Evolutionary conservation across 2,888 invertebrate species (phyloP), one percentile per base, ranked within the genome.

Genomic region (Ptycholaimellus sp.): DNA sequence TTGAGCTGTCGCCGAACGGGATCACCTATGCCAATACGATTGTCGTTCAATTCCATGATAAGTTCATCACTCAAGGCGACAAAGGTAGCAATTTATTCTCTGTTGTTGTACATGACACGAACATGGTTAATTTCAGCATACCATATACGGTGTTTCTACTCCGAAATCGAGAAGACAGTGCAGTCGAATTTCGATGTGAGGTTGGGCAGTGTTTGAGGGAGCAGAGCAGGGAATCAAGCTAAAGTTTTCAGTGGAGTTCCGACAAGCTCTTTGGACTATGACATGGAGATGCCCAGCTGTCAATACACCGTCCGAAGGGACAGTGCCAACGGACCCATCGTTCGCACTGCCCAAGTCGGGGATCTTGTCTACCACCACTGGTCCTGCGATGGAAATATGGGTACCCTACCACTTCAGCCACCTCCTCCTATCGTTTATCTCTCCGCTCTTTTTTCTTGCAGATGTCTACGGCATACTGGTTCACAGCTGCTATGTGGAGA

Each of bases 381-480:
- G 41, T 30, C 39, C 23, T 41, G 41, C 31, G 9, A 13, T 2
- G 36, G 38, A 6, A 38, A 35, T 17, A n/a, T 19, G 22, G 32
- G 28, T 30, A n/a, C n/a, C n/a, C n/a, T n/a, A n/a, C n/a, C n/a
- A n/a, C n/a, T 16, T n/a, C 3, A 9, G 29, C 18, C 3, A n/a
- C 30, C 6, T n/a, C n/a, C n/a, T n/a, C n/a, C n/a, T n/a, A n/a
- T n/a, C n/a, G n/a, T n/a, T n/a, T n/a, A n/a, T n/a, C n/a, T n/a
- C n/a, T n/a, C n/a, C n/a, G n/a, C n/a, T 33, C 5, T 20, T 5
- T 21, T 33, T 6, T 5, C 16, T 18, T 36, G 9, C 29, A 38
- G 36, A 36, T 6, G 30, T 27, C 6, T 41, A 41, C 27, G 41
- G 41, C 11, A 41, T 42, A 33, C 19, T 37, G 35, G 35, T 42